Percentiles rank a stretch among this genome's conserved stretches.
phyloP scores from a whole-genome alignment of 1,140 invertebrate genomes.

The Oscheius sp. region DNA sequence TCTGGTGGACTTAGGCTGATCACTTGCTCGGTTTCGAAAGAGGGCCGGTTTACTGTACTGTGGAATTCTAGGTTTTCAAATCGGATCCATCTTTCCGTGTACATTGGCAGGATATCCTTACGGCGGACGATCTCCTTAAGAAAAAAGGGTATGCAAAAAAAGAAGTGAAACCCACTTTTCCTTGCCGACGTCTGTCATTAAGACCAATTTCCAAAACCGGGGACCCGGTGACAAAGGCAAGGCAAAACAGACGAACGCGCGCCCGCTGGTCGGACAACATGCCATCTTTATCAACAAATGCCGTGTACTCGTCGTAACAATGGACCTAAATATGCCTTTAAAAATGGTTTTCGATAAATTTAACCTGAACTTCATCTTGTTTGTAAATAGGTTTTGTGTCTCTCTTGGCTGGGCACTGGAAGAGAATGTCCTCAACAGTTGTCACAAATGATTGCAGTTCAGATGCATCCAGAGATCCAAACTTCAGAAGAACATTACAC shows the following conservation, averaged over 20 bases:
- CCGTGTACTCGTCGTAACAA: conserved; percentile 86
- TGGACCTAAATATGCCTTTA: conserved; percentile 44
- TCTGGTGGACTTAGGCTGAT: conserved; percentile 97
- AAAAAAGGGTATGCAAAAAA: neutral
- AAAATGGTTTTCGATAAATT: neutral
- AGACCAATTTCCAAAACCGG: conserved; percentile 92
- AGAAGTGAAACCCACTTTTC: conserved; percentile 67
- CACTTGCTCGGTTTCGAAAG: conserved; percentile 83
- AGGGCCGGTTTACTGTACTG: conserved; percentile 83
- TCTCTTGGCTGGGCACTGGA: conserved; percentile 76
- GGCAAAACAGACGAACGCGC: conserved; percentile 86
- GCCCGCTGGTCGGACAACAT: conserved; percentile 86
- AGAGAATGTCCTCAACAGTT: conserved; percentile 82
- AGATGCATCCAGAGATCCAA: conserved; percentile 83
- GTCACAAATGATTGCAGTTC: conserved; percentile 86
- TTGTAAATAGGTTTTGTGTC: conserved; percentile 89
- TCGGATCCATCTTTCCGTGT: conserved; percentile 98
- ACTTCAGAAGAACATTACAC: conserved; percentile 90
- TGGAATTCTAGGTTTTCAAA: conserved; percentile 92
- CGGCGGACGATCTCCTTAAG: conserved; percentile 87
- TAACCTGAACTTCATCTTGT: conserved; percentile 89
- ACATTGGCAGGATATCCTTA: conserved; percentile 97
- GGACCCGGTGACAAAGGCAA: conserved; percentile 84
- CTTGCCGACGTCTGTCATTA: conserved; percentile 88
- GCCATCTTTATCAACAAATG: conserved; percentile 83